Evolutionary conservation across 2,797 vertebrate genomes (phyloP).

Genomic region (Crossoptilon crossoptilon): DNA sequence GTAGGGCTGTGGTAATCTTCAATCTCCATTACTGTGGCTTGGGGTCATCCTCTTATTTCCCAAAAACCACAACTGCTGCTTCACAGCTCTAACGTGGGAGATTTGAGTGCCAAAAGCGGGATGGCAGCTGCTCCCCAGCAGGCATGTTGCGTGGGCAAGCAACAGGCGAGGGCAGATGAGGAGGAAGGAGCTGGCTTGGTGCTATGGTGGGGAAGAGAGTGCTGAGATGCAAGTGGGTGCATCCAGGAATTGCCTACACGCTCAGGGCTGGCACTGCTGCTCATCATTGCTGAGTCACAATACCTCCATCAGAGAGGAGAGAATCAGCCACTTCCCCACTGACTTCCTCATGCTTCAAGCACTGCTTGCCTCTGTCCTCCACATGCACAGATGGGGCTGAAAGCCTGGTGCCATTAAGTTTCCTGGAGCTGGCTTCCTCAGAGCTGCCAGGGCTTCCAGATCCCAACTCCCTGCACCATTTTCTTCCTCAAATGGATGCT

Average conservation of each 20-base stretch:
- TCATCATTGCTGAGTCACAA: neutral
- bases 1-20: neutral
- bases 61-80: neutral
- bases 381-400: accelerated
- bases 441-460: neutral
- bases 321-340: neutral
- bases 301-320: neutral
- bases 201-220: accelerated
- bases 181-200: neutral
- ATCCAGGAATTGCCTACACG: accelerated
- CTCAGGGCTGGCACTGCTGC: accelerated
- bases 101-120: neutral
- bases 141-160: accelerated
- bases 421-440: neutral
- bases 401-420: neutral
- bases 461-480: neutral
- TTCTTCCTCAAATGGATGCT: neutral
- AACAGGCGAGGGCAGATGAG: accelerated
- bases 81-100: neutral
- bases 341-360: accelerated
- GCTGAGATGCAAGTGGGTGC: accelerated
- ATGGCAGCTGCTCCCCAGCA: accelerated
- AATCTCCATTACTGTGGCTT: neutral
- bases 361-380: accelerated
- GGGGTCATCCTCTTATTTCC: too few relatives aligned